These are phyloP conservation scores for Sciurus niger DNA, from an alignment of 2,113 vertebrate genomes.

Conservation along the genomic window DNA sequence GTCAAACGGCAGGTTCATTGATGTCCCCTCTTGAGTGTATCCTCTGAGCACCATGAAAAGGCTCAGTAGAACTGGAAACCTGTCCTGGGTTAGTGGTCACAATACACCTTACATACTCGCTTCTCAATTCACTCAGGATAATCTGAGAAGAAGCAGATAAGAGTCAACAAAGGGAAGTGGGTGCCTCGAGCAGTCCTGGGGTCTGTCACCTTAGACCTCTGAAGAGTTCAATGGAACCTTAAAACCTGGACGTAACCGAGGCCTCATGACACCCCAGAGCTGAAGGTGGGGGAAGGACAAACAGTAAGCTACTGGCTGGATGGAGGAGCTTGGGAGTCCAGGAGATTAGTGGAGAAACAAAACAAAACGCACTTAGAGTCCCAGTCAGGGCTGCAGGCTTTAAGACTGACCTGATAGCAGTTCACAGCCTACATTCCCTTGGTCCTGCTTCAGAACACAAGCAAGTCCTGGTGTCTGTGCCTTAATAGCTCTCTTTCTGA, in stretches of 20 bases:
- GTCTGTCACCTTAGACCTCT: not conserved
- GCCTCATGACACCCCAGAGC: not conserved
- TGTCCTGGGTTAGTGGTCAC: not conserved
- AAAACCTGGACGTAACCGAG: not conserved
- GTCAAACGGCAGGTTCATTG: not conserved
- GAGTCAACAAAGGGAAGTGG: not conserved
- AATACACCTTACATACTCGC: not conserved
- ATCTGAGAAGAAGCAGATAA: conserved; percentile 2
- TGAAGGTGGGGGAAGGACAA: not conserved
- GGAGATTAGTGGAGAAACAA: not conserved
- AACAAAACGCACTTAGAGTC: not conserved
- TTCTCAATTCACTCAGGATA: not conserved
- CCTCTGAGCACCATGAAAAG: not conserved
- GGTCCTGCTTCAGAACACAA: not conserved
- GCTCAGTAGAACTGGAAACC: not conserved
- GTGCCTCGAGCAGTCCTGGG: not conserved
- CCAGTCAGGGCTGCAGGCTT: not conserved
- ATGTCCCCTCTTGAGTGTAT: not conserved
- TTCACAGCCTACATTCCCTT: not conserved
- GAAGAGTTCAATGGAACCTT: not conserved
- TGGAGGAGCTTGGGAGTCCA: not conserved
- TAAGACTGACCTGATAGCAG: not conserved
- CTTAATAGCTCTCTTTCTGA: not conserved
- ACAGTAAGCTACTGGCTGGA: not conserved
- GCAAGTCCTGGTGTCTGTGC: not conserved